Percentiles rank a stretch among this genome's conserved stretches.
These are phyloP conservation scores for Parelbella ahira DNA, from an alignment of 2,888 invertebrate species.

Conservation along the genomic window DNA sequence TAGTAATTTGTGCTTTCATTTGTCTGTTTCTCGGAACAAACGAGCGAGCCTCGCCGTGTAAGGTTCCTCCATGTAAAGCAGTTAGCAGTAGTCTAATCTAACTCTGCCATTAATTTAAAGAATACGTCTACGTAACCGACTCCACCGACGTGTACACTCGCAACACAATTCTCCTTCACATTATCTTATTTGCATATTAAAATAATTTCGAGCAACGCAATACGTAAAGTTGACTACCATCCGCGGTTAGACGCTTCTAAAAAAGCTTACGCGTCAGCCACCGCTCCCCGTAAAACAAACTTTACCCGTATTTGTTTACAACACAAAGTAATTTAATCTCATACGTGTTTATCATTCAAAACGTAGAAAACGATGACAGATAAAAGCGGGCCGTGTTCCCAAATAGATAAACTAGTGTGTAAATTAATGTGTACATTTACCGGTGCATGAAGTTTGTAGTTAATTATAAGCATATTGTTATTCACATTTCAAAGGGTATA, in stretches of 20 bases:
- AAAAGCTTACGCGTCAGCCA: constrained; percentile 46
- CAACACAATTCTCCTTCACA: constrained; percentile 77
- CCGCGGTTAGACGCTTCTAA: constrained; percentile 40
- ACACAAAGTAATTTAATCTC: constrained; percentile 42
- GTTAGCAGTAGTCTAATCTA: constrained; percentile 79
- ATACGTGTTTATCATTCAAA: constrained; percentile 52
- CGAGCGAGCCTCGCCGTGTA: constrained; percentile 64
- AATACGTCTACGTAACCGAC: constrained; percentile 77
- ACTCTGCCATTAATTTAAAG: constrained; percentile 77
- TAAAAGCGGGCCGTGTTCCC: constrained; percentile 78
- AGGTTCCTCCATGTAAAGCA: constrained; percentile 77
- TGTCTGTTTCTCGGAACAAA: constrained; percentile 76
- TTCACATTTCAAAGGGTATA: too few species aligned
- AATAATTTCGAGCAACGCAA: constrained; percentile 79
- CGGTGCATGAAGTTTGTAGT: constrained; percentile 80
- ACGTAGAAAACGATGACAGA: constrained; percentile 73
- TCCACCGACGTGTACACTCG: constrained; percentile 70
- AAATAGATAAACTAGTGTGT: constrained; percentile 81
- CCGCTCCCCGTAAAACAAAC: constrained; percentile 45
- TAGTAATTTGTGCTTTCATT: constrained; percentile 80
- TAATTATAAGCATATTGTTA: constrained; percentile 78
- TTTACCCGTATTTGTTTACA: constrained; percentile 42
- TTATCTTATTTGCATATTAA: constrained; percentile 81
- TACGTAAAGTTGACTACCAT: constrained; percentile 71
- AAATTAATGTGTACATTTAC: constrained; percentile 81